Evolutionary conservation across 92 coral and sea anemone genomes (phyloP), one percentile per base, ranked within the genome.

Genomic region (Galaxea fascicularis): DNA sequence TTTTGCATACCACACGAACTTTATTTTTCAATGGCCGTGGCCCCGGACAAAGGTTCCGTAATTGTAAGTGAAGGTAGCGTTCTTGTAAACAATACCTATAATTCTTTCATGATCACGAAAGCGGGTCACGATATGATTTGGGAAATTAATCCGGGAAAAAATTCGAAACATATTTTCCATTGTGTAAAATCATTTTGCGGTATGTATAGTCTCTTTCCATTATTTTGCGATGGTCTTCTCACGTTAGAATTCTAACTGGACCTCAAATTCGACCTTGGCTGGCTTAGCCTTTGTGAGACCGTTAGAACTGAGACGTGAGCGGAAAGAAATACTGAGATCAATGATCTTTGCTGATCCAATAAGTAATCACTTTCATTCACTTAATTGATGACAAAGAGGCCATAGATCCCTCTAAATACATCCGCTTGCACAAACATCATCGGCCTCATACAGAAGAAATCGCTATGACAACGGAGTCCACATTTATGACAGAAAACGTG

Each of bases 261-360:
- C 41, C 41, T 26, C 52, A 58, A 57, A 59, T n/a, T 41, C 65
- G 30, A 46, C 8, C n/a, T 18, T 73, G 10, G 29, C 18, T 30
- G 22, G 60, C 24, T 18, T 75, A 35, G 24, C 58, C 59, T 26
- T 16, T 60, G 44, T 59, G 39, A 31, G 80, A 45, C 28, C 35
- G 56, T 29, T 30, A 4, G 69, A 26, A 6, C 41, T 18, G 21
- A 30, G 26, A 24, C 39, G 39, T 76, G 35, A 35, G 56, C 18
- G 71, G 51, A 57, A 77, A 62, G 69, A 59, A 54, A 60, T 16
- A 21, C 20, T 39, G 44, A 31, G 39, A 35, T 25, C 29, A 18
- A 0, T 69, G 51, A 69, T 69, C 51, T 44, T 21, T 69, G 53
- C 74, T 69, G 74, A 78, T 78, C 83, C 63, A 46, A 4, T 18